Evolutionary conservation across 2,888 invertebrate genomes (phyloP).

Genomic region (Agrilus mali): DNA sequence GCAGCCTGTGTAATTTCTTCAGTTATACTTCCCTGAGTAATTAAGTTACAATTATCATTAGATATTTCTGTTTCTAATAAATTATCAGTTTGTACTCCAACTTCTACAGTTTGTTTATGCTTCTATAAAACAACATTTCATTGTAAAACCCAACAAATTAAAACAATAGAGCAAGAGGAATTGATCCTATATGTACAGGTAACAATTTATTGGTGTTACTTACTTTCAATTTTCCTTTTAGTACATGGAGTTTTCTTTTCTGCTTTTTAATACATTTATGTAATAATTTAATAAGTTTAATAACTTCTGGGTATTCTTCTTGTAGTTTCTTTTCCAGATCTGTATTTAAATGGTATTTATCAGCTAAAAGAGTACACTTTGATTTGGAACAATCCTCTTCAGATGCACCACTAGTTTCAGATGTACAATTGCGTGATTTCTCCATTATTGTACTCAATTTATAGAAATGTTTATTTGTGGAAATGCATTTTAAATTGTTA

Average conservation of each 20-base stretch:
- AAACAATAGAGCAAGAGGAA: no score
- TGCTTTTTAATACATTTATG: conserved; percentile 43
- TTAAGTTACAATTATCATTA: neutral
- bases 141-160: neutral
- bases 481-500: no score
- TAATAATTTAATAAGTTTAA: conserved; percentile 44
- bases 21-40: conserved; percentile 39
- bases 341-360: conserved; percentile 8
- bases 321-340: conserved; percentile 31
- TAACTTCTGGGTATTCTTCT: conserved; percentile 43
- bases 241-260: conserved; percentile 42
- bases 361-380: no score
- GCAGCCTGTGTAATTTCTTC: conserved; percentile 70
- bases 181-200: no score
- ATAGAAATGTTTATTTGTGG: no score
- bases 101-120: conserved; percentile 18
- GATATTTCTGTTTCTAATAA: neutral
- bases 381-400: no score
- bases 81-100: conserved; percentile 19
- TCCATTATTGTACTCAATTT: no score
- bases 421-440: no score
- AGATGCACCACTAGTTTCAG: no score
- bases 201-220: conserved; percentile 3
- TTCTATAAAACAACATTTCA: conserved; percentile 8
- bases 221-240: conserved; percentile 41